Conservation (phyloP, 2,113 vertebrate species). For the Neotragus moschatus region DNA sequence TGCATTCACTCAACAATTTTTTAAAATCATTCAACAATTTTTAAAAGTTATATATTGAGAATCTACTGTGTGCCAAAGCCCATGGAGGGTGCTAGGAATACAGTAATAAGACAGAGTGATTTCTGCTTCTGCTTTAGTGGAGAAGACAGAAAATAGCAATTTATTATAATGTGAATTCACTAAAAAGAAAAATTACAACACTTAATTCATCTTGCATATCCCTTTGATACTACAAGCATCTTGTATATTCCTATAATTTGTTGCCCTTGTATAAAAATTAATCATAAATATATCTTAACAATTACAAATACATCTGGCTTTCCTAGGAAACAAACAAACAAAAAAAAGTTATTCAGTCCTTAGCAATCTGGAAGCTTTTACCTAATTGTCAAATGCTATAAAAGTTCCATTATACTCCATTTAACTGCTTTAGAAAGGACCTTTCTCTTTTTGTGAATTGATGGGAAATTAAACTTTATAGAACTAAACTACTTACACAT, state of each 20-base stretch:
- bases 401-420: neutral
- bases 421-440: neutral
- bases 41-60: neutral
- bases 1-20: neutral
- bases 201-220: neutral
- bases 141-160: neutral
- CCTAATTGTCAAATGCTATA: neutral
- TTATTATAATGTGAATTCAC: neutral
- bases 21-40: neutral
- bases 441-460: neutral
- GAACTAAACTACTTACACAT: neutral
- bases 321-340: neutral
- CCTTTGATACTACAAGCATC: neutral
- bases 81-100: neutral
- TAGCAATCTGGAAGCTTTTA: neutral
- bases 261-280: neutral
- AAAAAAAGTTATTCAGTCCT: neutral
- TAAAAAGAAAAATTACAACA: neutral
- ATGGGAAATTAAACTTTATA: neutral
- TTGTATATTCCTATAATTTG: neutral
- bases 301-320: neutral
- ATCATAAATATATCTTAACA: neutral
- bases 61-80: neutral
- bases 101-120: neutral
- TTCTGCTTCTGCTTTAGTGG: neutral